phyloP scores from a whole-genome alignment of 2,113 vertebrate species.

The Paracanthobrama guichenoti region DNA sequence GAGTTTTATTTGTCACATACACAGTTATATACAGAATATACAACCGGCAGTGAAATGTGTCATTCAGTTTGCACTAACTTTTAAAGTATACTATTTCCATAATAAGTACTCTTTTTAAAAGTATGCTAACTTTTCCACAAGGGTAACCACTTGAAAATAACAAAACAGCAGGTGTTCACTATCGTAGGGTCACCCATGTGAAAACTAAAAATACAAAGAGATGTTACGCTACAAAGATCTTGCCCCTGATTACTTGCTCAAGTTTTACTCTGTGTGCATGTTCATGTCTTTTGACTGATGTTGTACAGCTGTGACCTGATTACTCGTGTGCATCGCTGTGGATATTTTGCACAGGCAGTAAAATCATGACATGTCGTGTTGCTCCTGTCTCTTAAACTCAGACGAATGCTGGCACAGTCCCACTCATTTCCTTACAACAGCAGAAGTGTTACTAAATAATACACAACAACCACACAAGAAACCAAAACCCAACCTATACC shows the following conservation, averaged over 20 bases:
- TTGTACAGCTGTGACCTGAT: slow-evolving; percentile 1
- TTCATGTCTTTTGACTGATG: background rate
- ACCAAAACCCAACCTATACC: background rate
- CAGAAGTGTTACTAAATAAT: background rate
- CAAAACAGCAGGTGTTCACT: slow-evolving; percentile 3
- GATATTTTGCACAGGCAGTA: background rate
- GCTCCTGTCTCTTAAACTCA: background rate
- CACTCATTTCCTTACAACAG: background rate
- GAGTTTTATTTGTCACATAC: no score
- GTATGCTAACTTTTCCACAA: no score
- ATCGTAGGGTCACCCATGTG: background rate
- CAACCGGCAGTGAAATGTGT: no score
- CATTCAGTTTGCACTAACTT: no score
- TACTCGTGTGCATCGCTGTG: background rate
- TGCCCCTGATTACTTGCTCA: background rate
- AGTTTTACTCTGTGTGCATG: background rate
- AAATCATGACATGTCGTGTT: background rate
- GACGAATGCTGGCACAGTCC: background rate
- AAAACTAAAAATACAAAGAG: background rate
- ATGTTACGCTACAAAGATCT: background rate
- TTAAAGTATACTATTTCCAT: no score
- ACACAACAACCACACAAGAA: slow-evolving; percentile 1
- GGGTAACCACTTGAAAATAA: background rate
- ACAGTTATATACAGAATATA: no score
- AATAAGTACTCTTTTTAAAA: no score